Evolutionary conservation across 2,797 vertebrate genomes (phyloP).

Genomic region (Chelon labrosus): DNA sequence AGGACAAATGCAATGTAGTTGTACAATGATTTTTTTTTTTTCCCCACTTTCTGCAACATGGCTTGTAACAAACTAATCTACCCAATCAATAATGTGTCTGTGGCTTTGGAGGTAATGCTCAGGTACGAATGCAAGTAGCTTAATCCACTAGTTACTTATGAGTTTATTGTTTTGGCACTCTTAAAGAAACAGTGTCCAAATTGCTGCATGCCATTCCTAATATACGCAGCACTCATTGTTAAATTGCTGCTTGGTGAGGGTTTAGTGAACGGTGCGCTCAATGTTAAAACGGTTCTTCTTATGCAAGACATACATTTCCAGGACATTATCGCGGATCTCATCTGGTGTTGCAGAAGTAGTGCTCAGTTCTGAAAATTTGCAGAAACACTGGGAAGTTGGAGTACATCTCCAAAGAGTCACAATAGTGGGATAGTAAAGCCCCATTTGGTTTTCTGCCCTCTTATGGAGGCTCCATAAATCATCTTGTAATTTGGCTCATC

Average conservation of each 20-base stretch:
- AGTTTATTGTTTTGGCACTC: conserved; percentile 12
- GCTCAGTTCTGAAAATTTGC: conserved; percentile 21
- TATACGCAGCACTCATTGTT: background rate
- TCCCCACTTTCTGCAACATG: background rate
- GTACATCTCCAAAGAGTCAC: conserved; percentile 45
- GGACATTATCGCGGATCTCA: conserved; percentile 18
- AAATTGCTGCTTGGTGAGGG: conserved; percentile 2
- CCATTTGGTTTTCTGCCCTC: conserved; percentile 56
- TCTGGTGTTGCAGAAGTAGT: background rate
- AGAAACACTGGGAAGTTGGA: conserved; percentile 39
- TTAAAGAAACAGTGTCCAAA: background rate
- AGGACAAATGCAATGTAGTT: background rate
- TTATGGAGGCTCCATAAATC: conserved; percentile 70
- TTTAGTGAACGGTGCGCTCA: background rate
- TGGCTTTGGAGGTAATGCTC: background rate
- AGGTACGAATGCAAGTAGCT: background rate
- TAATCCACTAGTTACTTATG: background rate
- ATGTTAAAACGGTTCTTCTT: background rate
- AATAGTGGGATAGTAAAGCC: conserved; percentile 28
- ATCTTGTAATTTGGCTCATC: conserved; percentile 64
- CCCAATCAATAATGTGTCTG: background rate
- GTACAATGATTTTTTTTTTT: background rate
- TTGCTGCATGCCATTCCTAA: background rate
- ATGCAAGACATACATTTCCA: conserved; percentile 15
- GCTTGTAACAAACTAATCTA: background rate